These are phyloP conservation scores for Tenthredo scrophulariae DNA, from an alignment of 2,888 invertebrate species.

Conservation along the genomic window DNA sequence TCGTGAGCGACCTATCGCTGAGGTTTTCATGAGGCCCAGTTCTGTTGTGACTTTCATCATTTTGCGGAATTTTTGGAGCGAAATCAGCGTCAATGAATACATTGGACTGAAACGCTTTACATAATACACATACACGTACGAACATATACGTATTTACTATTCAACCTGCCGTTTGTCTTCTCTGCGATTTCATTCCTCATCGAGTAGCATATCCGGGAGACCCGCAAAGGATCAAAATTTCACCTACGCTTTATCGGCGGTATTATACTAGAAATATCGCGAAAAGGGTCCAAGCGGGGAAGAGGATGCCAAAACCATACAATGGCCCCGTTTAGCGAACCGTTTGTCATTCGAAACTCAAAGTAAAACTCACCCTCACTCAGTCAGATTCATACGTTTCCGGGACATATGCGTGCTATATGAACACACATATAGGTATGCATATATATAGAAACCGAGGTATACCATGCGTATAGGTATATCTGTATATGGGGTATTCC, in stretches of 20 bases:
- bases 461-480: not conserved
- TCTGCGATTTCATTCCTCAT: not conserved
- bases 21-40: too few relatives aligned
- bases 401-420: not conserved
- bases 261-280: not conserved
- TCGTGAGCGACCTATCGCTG: too few relatives aligned
- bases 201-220: not conserved
- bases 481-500: too few relatives aligned
- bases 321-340: not conserved
- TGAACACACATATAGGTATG: not conserved
- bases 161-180: not conserved
- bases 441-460: not conserved
- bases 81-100: too few relatives aligned
- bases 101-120: too few relatives aligned
- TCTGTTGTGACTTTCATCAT: too few relatives aligned
- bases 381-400: not conserved
- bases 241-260: not conserved
- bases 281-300: not conserved
- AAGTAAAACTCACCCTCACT: not conserved
- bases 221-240: not conserved
- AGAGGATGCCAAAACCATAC: not conserved
- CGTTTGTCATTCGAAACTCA: conserved; percentile 26
- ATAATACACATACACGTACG: too few relatives aligned
- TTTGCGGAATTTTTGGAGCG: too few relatives aligned
- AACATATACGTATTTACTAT: not conserved